Evolutionary conservation across 2,113 vertebrate genomes (phyloP).

Genomic region (Bos indicus): DNA sequence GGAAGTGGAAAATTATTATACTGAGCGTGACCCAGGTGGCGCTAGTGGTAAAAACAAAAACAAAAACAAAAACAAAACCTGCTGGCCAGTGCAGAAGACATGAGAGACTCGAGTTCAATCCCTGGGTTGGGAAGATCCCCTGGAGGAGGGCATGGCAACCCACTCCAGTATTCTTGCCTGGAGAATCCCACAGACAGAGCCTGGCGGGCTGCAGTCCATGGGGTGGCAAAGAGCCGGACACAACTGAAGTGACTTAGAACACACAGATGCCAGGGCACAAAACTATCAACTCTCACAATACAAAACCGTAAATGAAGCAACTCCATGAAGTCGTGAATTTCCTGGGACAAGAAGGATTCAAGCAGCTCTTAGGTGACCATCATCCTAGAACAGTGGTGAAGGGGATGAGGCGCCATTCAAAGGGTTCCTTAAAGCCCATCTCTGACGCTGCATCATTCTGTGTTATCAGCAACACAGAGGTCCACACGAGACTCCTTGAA

Average conservation of each 20-base stretch:
- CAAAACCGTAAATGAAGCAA: background rate
- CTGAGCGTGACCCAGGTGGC: background rate
- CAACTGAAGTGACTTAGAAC: background rate
- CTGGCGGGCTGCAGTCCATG: background rate
- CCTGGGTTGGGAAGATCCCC: background rate
- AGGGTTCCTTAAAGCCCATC: background rate
- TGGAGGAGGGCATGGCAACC: background rate
- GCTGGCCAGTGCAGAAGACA: background rate
- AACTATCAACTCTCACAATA: background rate
- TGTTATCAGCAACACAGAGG: background rate
- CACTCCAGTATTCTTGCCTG: background rate
- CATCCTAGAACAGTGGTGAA: background rate
- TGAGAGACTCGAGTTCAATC: background rate
- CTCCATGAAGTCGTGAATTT: background rate
- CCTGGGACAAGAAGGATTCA: background rate
- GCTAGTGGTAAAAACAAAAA: background rate
- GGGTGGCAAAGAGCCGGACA: background rate
- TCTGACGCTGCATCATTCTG: background rate
- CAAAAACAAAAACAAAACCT: no score
- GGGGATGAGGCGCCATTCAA: accelerated
- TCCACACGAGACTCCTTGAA: background rate
- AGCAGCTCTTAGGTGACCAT: background rate
- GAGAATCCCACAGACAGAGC: background rate
- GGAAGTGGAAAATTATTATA: background rate
- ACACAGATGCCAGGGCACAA: background rate